A percentile compares a stretch with the other conserved stretches of the same genome.
Evolutionary conservation across 2,888 invertebrate genomes (phyloP).

Genomic region (Cylindroiulus punctatus): DNA sequence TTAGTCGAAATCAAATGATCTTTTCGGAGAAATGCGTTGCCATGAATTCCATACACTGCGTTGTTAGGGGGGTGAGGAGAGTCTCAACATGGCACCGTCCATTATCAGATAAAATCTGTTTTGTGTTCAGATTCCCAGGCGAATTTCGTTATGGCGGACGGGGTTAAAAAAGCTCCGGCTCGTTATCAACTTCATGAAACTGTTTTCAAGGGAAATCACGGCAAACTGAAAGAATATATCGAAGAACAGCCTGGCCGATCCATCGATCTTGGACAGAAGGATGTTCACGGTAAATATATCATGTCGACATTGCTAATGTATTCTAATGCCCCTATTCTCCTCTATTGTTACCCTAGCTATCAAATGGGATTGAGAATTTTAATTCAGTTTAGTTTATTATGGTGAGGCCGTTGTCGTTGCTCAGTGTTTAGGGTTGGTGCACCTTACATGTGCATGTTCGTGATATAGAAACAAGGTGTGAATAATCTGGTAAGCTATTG

Average conservation of each 20-base stretch:
- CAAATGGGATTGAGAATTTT: not conserved
- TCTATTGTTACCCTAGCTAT: not conserved
- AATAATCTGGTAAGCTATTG: not conserved
- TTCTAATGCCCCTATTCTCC: not conserved
- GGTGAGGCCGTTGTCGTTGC: not conserved
- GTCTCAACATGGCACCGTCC: not conserved
- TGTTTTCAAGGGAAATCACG: constrained; percentile 21
- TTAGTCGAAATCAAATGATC: not conserved
- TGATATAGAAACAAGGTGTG: not conserved
- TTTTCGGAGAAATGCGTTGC: not conserved
- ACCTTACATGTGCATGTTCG: not conserved
- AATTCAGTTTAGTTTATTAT: not conserved
- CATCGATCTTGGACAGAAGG: not conserved
- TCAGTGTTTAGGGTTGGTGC: not conserved
- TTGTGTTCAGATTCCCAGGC: constrained; percentile 36
- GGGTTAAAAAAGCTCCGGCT: constrained; percentile 43
- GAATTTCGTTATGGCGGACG: constrained; percentile 39
- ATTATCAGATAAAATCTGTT: constrained; percentile 33
- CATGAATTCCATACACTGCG: too few relatives aligned
- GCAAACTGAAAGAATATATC: constrained; percentile 12
- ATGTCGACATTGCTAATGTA: not conserved
- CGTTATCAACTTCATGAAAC: constrained; percentile 43
- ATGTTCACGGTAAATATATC: constrained; percentile 25
- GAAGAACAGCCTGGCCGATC: not conserved
- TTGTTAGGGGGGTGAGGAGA: not conserved